Conservation (phyloP, 1,140 invertebrate genomes). For the Lasaia peninsularis region DNA sequence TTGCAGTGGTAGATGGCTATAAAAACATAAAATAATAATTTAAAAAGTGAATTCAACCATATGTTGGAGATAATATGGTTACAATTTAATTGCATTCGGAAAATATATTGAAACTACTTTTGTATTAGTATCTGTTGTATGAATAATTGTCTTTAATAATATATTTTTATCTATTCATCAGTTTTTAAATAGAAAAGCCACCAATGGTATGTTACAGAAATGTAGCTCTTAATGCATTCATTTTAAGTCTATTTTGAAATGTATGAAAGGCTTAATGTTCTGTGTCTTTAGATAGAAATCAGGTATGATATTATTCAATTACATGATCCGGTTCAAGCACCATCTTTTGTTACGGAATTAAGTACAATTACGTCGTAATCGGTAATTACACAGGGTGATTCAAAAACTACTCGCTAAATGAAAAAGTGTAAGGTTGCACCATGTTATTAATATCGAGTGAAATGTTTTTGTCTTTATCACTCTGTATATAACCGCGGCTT, state of each 20-base stretch:
- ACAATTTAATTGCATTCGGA: neutral
- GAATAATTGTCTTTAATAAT: constrained; percentile 9
- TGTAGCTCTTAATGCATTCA: neutral
- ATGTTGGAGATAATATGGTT: neutral
- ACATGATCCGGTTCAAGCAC: neutral
- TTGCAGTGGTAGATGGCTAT: neutral
- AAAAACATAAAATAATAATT: neutral
- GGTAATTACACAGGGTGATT: neutral
- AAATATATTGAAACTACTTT: neutral
- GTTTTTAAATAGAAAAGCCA: constrained; percentile 2
- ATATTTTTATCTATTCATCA: constrained; percentile 11
- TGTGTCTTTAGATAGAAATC: neutral
- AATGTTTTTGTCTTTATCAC: neutral
- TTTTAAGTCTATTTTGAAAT: neutral
- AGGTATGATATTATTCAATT: constrained; percentile 6
- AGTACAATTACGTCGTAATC: constrained; percentile 1
- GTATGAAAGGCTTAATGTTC: neutral
- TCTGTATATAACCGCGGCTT: too few species aligned
- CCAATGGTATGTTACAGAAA: neutral
- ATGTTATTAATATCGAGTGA: neutral
- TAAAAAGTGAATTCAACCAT: neutral
- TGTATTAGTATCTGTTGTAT: neutral
- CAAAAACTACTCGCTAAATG: neutral
- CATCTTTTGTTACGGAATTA: neutral
- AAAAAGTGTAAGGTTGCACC: neutral